Base-by-base conservation (phyloP, 1,140 invertebrate genomes). In the Galleria mellonella region DNA sequence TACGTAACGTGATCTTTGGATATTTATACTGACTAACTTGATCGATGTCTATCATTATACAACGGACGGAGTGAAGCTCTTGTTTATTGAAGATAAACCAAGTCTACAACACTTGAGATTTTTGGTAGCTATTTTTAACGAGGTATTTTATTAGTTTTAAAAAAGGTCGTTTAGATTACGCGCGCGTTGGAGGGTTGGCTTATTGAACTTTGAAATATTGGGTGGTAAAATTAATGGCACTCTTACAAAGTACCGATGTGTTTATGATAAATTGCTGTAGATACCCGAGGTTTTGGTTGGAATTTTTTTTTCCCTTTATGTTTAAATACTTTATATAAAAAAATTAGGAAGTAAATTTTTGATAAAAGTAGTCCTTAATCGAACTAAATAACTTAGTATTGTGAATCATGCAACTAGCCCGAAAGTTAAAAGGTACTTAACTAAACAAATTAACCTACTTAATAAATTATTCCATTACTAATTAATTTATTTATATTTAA, bases 91-190 rank as follows among this genome's bases (percentile, higher is more conserved):
- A 72, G 72, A 82, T 75, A 73, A 71, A 61, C 48, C 55, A 29
- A 45, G 44, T 29, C 43, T 57, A 32, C 42, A 53, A 35, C 69
- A 75, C 77, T 82, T 62, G 72, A 81, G 61, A 68, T 66, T 69
- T 81, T 83, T 76, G 71, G 81, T 77, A 75, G 81, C 76, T 85
- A 85, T 85, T 85, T 85, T 74, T 67, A 82, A 82, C 75, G 75
- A 75, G 62, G 57, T 69, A 61, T 82, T 83, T 84, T 84, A 82
- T 78, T 83, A 83, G 76, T 77, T 82, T 76, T 83, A 78, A 81
- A 84, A 79, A 78, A 75, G 78, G 70, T 75, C 70, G 81, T 83
- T 84, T 77, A 84, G 81, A 84, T 84, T 84, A 83, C 63, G 66
- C 36, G 51, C 30, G 57, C 59, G 65, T 74, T 66, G 54, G 68